phyloP scores from a whole-genome alignment of 2,113 vertebrate genomes.

The Pedetes capensis region DNA sequence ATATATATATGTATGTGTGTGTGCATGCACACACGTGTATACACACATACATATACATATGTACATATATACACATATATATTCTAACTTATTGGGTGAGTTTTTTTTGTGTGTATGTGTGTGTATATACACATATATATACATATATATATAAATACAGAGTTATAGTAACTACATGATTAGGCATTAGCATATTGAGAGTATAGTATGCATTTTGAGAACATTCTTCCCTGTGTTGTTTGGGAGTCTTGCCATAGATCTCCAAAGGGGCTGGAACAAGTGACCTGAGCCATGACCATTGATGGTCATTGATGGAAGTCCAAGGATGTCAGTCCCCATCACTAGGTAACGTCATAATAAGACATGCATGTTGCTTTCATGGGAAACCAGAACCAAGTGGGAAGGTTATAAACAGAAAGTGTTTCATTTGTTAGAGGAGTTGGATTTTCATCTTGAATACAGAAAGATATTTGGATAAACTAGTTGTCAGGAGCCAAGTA shows the following conservation, averaged over 20 bases:
- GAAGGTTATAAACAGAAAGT: neutral
- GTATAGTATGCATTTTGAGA: neutral
- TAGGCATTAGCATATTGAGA: neutral
- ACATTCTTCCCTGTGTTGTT: neutral
- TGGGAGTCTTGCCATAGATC: neutral
- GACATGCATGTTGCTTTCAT: neutral
- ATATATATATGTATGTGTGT: no score
- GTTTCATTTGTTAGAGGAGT: neutral
- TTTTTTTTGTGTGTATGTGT: neutral
- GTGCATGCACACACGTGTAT: no score
- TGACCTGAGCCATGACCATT: neutral
- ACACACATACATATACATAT: no score
- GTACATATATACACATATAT: no score
- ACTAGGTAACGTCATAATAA: neutral
- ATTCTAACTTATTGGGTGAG: no score
- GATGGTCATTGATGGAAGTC: neutral
- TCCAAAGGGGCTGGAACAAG: neutral
- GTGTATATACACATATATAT: neutral
- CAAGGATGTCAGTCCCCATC: neutral
- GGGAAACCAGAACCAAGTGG: neutral
- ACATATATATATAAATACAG: no score
- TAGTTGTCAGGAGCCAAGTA: neutral
- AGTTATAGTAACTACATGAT: neutral
- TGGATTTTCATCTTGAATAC: neutral
- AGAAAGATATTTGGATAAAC: neutral